These are phyloP conservation scores for Anoura caudifer DNA, from an alignment of 2,113 vertebrate genomes.

Conservation along the genomic window DNA sequence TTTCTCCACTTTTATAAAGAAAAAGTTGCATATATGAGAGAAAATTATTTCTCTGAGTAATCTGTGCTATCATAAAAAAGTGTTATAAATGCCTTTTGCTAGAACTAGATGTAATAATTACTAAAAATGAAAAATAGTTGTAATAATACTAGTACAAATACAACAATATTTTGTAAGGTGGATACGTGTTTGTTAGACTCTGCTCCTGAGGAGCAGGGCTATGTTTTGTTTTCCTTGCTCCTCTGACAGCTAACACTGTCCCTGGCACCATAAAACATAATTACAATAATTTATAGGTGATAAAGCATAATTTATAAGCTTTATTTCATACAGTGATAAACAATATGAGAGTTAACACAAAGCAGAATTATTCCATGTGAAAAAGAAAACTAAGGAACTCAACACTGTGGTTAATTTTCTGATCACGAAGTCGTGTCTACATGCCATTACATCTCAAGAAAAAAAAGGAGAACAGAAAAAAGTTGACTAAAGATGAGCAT, in stretches of 20 bases:
- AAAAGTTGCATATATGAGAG: slow-evolving; percentile 34
- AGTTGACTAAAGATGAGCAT: neutral
- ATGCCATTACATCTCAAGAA: neutral
- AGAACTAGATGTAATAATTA: slow-evolving; percentile 53
- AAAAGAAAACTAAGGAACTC: neutral
- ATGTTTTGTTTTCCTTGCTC: neutral
- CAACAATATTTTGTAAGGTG: slow-evolving; percentile 40
- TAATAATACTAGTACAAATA: slow-evolving; percentile 60
- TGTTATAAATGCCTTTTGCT: slow-evolving; percentile 55
- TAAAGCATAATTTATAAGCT: slow-evolving; percentile 20
- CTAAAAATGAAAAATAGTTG: slow-evolving; percentile 67
- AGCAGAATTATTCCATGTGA: neutral
- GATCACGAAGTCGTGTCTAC: neutral
- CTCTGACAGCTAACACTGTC: neutral
- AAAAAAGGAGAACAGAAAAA: neutral
- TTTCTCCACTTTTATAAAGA: slow-evolving; percentile 51
- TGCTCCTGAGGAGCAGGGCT: neutral
- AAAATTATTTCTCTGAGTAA: slow-evolving; percentile 58
- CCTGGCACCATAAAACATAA: neutral
- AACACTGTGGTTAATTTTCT: slow-evolving; percentile 20
- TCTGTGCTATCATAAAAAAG: slow-evolving; percentile 53
- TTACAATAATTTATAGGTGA: slow-evolving; percentile 1
- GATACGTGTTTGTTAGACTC: slow-evolving; percentile 36
- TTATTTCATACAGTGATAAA: slow-evolving; percentile 33
- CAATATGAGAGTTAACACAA: neutral